phyloP scores from a whole-genome alignment of 2,888 invertebrate genomes.

The Eulithis prunata region DNA sequence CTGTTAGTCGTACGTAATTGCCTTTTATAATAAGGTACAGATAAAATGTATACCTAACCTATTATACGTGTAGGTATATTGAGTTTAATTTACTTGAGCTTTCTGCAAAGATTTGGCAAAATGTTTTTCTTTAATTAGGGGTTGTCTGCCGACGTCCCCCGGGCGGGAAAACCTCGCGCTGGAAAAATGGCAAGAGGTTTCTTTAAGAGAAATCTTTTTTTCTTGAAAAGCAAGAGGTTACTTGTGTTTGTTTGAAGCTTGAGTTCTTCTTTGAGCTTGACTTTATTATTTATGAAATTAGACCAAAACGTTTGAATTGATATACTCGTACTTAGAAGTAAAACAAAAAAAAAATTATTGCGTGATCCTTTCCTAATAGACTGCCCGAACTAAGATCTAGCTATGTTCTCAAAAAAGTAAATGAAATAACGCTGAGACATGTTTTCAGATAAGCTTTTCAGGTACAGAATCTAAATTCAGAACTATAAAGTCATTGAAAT shows the following conservation, averaged over 20 bases:
- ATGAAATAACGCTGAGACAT: too few species aligned
- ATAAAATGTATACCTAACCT: conserved; percentile 15
- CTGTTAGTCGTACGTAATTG: conserved; percentile 10
- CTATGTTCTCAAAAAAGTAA: too few species aligned
- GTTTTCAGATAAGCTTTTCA: too few species aligned
- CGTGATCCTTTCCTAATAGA: too few species aligned
- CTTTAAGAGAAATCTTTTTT: background rate
- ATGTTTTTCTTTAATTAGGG: conserved; percentile 58
- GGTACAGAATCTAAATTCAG: too few species aligned
- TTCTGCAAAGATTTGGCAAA: conserved; percentile 27
- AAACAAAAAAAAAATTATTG: too few species aligned
- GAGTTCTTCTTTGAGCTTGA: background rate
- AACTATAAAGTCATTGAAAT: too few species aligned
- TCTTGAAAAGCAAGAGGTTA: background rate
- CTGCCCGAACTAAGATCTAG: too few species aligned
- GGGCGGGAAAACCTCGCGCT: conserved; percentile 17
- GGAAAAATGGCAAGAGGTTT: conserved; percentile 15
- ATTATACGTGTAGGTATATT: conserved; percentile 26
- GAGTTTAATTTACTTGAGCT: conserved; percentile 30
- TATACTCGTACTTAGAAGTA: too few species aligned
- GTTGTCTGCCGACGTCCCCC: conserved; percentile 38
- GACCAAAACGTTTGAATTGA: too few species aligned
- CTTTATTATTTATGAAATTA: too few species aligned
- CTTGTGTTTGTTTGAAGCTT: background rate
- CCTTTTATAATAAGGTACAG: conserved; percentile 36